Evolutionary conservation across 2,888 invertebrate species (phyloP), one percentile per base, ranked within the genome.

Genomic region (Tinea trinotella): DNA sequence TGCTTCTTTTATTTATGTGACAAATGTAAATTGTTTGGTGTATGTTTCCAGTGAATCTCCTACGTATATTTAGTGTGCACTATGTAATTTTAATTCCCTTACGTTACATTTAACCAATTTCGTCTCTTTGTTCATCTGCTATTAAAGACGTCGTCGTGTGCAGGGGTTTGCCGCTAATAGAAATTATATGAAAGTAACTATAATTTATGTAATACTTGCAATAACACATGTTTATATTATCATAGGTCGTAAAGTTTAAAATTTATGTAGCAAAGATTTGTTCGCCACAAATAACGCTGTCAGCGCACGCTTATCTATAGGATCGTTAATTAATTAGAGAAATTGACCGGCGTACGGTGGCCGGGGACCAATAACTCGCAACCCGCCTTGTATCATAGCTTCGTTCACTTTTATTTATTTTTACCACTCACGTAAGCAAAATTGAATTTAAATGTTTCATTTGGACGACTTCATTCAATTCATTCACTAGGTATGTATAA

Each of bases 281-380:
- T 82, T 76, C 70, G 77, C 84, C 83, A 85, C 85, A 85, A 85
- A 85, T 85, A 84, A 85, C 77, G 75, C 83, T 85, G 85, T 85
- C 84, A 84, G 80, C 77, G 34, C 77, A 66, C 73, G 72, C 76
- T 84, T 84, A 84, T 84, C 84, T 83, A 77, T 69, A 67, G 75
- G 79, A 85, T 85, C 85, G 81, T 80, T 84, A 84, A 84, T 84
- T 85, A 85, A 85, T 85, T 85, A 85, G 84, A 84, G 84, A 84
- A 83, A 84, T 85, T 85, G 84, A 83, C 77, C 80, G 80, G 75
- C 76, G 75, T 70, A 73, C 74, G 71, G 74, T 68, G 80, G 70
- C 70, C 72, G 65, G 85, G 85, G 85, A 83, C 78, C 82, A 73
- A 84, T 85, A 85, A 84, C 84, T 85, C 81, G 83, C 82, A 74